Conservation (phyloP, 2,888 invertebrate species). For the Drosophila gaucha region DNA sequence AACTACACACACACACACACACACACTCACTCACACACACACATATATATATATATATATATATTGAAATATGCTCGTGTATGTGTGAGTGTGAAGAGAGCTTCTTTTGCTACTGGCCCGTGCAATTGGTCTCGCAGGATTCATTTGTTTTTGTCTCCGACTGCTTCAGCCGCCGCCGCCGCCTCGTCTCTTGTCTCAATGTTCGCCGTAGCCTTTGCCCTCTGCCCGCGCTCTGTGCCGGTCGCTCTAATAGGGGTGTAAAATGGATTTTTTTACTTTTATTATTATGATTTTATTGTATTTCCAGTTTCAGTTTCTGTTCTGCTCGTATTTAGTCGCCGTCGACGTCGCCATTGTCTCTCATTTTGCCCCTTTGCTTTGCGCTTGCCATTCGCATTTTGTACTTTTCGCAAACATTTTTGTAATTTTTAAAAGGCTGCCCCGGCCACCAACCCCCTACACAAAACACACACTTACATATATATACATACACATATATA, state of each 20-base stretch:
- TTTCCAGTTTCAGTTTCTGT: conserved; percentile 66
- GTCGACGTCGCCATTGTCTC: conserved; percentile 49
- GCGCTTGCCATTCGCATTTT: conserved; percentile 72
- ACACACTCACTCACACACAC: conserved; percentile 23
- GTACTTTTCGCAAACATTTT: conserved; percentile 65
- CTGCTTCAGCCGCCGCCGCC: conserved; percentile 1
- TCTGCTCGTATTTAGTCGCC: conserved; percentile 51
- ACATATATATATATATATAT: neutral
- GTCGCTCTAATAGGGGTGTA: conserved; percentile 76
- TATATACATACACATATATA: neutral
- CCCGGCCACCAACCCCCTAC: conserved; percentile 38
- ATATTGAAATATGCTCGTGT: conserved; percentile 2
- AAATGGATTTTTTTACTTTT: conserved; percentile 77
- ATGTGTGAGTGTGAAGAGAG: conserved; percentile 23
- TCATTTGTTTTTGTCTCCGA: conserved; percentile 64
- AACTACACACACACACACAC: conserved; percentile 43
- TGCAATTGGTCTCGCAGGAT: conserved; percentile 81
- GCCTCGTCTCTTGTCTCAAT: conserved; percentile 35
- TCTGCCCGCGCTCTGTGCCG: conserved; percentile 18
- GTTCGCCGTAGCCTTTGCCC: conserved; percentile 53
- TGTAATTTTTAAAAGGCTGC: conserved; percentile 65
- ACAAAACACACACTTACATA: neutral
- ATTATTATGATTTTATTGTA: conserved; percentile 81
- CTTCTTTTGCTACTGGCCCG: conserved; percentile 41
- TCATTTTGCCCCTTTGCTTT: conserved; percentile 63